Percentiles rank a stretch among this genome's conserved stretches.
Evolutionary conservation across 2,797 vertebrate species (phyloP).

Genomic region (Sphaeramia orbicularis): DNA sequence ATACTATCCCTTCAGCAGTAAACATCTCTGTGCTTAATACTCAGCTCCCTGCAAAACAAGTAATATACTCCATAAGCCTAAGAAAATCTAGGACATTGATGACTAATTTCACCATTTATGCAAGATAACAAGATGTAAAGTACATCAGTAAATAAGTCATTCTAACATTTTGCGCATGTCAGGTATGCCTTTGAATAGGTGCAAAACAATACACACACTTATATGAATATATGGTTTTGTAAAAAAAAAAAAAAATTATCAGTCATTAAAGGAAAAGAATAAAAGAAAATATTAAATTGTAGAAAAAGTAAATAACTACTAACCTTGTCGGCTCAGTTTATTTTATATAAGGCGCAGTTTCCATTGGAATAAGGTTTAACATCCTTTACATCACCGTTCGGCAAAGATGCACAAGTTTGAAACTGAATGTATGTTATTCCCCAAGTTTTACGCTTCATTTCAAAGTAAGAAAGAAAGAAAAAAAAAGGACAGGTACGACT

Average conservation of each 20-base stretch:
- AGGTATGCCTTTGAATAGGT: too few species aligned
- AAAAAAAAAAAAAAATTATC: too few species aligned
- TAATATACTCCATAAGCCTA: constrained; percentile 43
- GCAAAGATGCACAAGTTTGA: constrained; percentile 31
- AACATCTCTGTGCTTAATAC: constrained; percentile 28
- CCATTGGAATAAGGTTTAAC: constrained; percentile 4
- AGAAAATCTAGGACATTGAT: constrained; percentile 34
- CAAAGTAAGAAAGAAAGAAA: not conserved
- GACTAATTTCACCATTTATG: constrained; percentile 28
- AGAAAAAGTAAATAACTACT: constrained; percentile 10
- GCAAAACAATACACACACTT: too few species aligned
- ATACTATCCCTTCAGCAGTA: constrained; percentile 50
- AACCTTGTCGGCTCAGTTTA: constrained; percentile 49
- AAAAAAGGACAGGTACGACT: not conserved
- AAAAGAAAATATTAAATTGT: too few species aligned
- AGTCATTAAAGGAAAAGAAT: too few species aligned
- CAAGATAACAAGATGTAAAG: constrained; percentile 12
- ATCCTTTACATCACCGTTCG: not conserved
- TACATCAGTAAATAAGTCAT: not conserved
- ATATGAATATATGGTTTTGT: too few species aligned
- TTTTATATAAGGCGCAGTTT: constrained; percentile 4
- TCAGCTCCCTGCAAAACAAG: constrained; percentile 32
- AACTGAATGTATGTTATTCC: not conserved
- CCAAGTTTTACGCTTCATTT: constrained; percentile 12
- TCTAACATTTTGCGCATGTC: too few species aligned